Conservation (phyloP, 2,888 invertebrate species). For the Noctua janthe region DNA sequence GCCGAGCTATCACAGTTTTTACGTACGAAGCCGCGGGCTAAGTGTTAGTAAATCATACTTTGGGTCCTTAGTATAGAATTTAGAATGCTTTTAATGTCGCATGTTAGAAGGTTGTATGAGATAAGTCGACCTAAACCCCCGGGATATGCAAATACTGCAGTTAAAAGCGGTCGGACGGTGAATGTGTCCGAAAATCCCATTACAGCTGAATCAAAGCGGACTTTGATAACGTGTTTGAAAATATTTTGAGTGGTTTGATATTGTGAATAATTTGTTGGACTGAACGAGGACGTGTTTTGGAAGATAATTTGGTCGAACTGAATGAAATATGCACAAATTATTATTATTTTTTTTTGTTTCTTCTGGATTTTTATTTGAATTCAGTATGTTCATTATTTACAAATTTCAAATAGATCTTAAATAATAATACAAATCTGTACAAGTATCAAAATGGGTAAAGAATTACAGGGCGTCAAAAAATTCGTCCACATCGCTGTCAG, state of each 20-base stretch:
- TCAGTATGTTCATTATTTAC: no score
- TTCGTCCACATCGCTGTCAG: not conserved
- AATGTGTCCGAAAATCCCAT: slow-evolving; percentile 40
- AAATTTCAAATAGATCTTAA: no score
- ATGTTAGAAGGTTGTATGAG: slow-evolving; percentile 7
- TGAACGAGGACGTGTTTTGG: not conserved
- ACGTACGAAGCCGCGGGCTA: no score
- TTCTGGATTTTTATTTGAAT: no score
- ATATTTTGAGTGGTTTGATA: slow-evolving; percentile 32
- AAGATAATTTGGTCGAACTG: not conserved
- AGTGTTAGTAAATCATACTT: not conserved
- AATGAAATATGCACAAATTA: not conserved
- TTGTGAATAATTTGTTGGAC: slow-evolving; percentile 26
- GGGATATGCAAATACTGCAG: slow-evolving; percentile 50
- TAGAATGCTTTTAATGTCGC: slow-evolving; percentile 12
- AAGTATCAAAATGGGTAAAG: not conserved
- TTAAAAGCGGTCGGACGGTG: slow-evolving; percentile 16
- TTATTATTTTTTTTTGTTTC: no score
- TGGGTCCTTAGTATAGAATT: not conserved
- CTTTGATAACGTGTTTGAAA: slow-evolving; percentile 27
- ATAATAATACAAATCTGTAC: no score
- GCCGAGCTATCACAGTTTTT: no score
- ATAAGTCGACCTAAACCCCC: slow-evolving; percentile 7
- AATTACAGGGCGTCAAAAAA: not conserved
- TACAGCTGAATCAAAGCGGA: slow-evolving; percentile 11